phyloP scores from a whole-genome alignment of 2,113 vertebrate species.

The Andinoacara biseriatus region DNA sequence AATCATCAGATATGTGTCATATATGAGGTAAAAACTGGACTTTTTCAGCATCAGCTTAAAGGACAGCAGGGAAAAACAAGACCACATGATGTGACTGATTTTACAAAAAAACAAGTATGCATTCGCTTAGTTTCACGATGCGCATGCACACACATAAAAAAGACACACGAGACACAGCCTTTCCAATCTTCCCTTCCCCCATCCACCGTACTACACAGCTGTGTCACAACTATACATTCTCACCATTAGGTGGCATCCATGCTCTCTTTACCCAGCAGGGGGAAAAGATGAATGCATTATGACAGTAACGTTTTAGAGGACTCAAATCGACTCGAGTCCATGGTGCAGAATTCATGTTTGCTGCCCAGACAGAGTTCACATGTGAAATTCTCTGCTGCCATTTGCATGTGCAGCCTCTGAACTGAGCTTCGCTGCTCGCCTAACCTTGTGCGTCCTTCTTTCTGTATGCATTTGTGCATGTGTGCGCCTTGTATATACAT shows the following conservation, averaged over 20 bases:
- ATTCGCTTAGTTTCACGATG: neutral
- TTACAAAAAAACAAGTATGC: neutral
- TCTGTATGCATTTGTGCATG: conserved; percentile 38
- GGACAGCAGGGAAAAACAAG: neutral
- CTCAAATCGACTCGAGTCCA: conserved; percentile 49
- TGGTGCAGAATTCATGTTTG: conserved; percentile 62
- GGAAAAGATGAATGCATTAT: conserved; percentile 62
- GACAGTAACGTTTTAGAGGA: conserved; percentile 72
- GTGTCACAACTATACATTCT: conserved; percentile 62
- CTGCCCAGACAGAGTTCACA: conserved; percentile 57
- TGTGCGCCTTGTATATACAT: conserved; percentile 51
- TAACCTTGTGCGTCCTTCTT: conserved; percentile 69
- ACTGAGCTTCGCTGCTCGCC: conserved; percentile 3
- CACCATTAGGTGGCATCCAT: conserved; percentile 75
- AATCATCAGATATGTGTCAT: conserved; percentile 32
- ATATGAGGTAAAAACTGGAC: neutral
- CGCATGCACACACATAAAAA: conserved; percentile 27
- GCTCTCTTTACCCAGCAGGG: conserved; percentile 50
- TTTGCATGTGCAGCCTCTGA: conserved; percentile 15
- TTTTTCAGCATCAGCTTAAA: neutral
- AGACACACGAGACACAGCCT: conserved; percentile 10
- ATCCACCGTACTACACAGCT: conserved; percentile 46
- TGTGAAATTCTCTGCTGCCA: conserved; percentile 20
- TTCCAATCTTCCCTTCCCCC: conserved; percentile 50
- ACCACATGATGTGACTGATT: conserved; percentile 1